A percentile compares a stretch with the other conserved stretches of the same genome.
These are phyloP conservation scores for Ylistrum balloti DNA, from an alignment of 1,140 invertebrate genomes.

Conservation along the genomic window DNA sequence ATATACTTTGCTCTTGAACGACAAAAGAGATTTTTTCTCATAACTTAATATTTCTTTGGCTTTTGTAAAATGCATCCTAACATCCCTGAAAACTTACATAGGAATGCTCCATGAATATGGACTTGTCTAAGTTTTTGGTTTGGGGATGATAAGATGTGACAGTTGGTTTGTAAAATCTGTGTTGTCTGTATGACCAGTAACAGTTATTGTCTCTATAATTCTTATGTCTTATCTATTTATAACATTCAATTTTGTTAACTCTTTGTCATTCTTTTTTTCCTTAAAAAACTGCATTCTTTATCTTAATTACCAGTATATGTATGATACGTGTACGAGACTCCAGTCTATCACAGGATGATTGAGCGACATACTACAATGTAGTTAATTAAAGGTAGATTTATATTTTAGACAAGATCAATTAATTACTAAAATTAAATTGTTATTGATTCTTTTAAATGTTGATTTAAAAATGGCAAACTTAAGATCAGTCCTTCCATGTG, in stretches of 20 bases:
- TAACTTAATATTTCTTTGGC: background rate
- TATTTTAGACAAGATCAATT: constrained; percentile 12
- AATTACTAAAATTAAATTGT: background rate
- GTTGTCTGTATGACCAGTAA: background rate
- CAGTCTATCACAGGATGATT: background rate
- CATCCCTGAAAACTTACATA: background rate
- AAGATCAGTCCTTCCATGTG: background rate
- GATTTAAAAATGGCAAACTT: background rate
- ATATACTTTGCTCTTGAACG: background rate
- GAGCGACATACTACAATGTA: constrained; percentile 5
- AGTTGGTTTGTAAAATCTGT: background rate
- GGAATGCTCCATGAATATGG: background rate
- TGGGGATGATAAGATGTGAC: background rate
- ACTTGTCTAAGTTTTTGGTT: background rate
- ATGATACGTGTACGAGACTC: background rate
- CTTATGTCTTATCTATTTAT: background rate
- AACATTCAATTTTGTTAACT: no score
- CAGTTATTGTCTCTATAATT: background rate
- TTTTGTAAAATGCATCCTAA: background rate
- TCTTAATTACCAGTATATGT: background rate
- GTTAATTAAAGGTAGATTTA: background rate
- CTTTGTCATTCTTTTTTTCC: background rate
- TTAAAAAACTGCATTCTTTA: background rate
- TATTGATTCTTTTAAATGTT: constrained; percentile 1
- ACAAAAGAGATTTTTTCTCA: background rate